Percentiles rank a stretch among this genome's conserved stretches.
These are phyloP conservation scores for Alviniconcha strummeri DNA, from an alignment of 2,888 invertebrate genomes.

Conservation along the genomic window DNA sequence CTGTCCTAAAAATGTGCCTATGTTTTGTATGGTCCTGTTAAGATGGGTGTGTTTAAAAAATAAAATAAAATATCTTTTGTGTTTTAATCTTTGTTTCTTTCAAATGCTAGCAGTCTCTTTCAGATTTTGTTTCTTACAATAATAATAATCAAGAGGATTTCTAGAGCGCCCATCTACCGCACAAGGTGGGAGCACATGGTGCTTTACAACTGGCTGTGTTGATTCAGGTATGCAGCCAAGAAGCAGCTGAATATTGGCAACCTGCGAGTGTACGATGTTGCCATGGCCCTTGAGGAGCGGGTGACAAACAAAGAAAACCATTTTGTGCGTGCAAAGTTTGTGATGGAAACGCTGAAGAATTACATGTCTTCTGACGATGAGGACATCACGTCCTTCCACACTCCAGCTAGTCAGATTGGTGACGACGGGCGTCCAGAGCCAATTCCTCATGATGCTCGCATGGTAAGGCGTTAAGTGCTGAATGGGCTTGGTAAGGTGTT, in stretches of 20 bases:
- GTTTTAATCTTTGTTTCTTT: too few species aligned
- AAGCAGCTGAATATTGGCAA: conserved; percentile 41
- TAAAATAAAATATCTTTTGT: too few species aligned
- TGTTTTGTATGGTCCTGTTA: too few species aligned
- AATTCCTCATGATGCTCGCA: conserved; percentile 47
- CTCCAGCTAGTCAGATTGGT: conserved; percentile 52
- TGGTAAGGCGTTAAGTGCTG: conserved; percentile 43
- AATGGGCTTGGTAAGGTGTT: too few species aligned
- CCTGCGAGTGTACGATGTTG: conserved; percentile 59
- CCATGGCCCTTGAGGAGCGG: conserved; percentile 44
- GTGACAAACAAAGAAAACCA: conserved; percentile 45
- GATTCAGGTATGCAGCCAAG: conserved; percentile 53
- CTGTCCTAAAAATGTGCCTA: too few species aligned
- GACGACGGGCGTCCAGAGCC: conserved; percentile 48
- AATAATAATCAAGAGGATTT: too few species aligned
- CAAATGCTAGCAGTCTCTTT: too few species aligned
- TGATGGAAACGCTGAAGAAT: conserved; percentile 62
- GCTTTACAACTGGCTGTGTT: too few species aligned
- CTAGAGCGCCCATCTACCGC: too few species aligned
- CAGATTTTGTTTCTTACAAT: too few species aligned
- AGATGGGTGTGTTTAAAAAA: too few species aligned
- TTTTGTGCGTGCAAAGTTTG: conserved; percentile 65
- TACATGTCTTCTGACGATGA: conserved; percentile 67
- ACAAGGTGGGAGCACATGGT: too few species aligned
- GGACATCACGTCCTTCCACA: conserved; percentile 59